These are phyloP conservation scores for Ptychochromis oligacanthus DNA, from an alignment of 2,113 vertebrate species.

Conservation along the genomic window DNA sequence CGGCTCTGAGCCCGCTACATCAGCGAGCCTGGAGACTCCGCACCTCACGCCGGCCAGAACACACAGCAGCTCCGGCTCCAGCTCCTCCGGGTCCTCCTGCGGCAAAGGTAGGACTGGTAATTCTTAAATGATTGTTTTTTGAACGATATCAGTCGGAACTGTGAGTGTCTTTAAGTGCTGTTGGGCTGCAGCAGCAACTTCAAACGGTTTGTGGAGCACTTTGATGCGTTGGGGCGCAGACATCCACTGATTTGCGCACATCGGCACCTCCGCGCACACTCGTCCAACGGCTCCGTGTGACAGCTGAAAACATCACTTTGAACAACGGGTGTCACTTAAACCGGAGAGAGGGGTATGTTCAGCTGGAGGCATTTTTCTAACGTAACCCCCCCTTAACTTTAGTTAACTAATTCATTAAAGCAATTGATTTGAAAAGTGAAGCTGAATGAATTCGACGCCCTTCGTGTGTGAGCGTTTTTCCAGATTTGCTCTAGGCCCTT, in stretches of 20 bases:
- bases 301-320: not conserved
- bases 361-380: not conserved
- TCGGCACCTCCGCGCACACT: not conserved
- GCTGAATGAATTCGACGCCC: not conserved
- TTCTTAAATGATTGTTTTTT: not conserved
- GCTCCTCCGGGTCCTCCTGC: constrained; percentile 73
- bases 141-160: not conserved
- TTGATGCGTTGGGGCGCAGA: not conserved
- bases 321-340: not conserved
- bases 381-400: not conserved
- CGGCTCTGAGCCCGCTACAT: constrained; percentile 78
- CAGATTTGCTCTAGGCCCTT: too few relatives aligned
- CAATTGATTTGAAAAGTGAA: not conserved
- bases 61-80: constrained; percentile 81
- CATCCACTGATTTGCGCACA: not conserved
- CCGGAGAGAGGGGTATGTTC: not conserved
- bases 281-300: not conserved
- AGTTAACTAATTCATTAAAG: not conserved
- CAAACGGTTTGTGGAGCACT: not conserved
- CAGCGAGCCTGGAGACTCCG: constrained; percentile 75
- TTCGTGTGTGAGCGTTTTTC: not conserved
- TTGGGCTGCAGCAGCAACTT: constrained; percentile 25
- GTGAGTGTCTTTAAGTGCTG: not conserved
- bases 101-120: constrained; percentile 75
- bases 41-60: constrained; percentile 74